Evolutionary conservation across 2,888 invertebrate species (phyloP).

Genomic region (Oscheius sp.): DNA sequence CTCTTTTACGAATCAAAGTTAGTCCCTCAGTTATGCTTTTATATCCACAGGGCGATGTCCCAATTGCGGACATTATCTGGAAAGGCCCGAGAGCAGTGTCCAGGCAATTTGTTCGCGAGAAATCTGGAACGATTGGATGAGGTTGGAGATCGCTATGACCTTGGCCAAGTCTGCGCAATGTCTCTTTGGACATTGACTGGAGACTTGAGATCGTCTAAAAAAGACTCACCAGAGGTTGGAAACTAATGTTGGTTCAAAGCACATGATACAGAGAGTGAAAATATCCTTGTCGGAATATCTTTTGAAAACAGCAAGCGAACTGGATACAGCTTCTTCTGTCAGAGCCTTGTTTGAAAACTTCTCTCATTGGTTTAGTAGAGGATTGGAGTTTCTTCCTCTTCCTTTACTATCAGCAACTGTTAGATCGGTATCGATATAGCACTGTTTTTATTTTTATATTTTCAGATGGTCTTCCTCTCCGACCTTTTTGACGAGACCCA

Average conservation of each 20-base stretch:
- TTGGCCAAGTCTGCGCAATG: slow-evolving; percentile 58
- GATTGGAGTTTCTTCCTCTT: slow-evolving; percentile 53
- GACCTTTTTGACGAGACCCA: slow-evolving; percentile 65
- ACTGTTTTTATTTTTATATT: not conserved
- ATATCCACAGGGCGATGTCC: not conserved
- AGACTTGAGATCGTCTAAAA: slow-evolving; percentile 44
- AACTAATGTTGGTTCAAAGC: not conserved
- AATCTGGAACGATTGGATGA: slow-evolving; percentile 29
- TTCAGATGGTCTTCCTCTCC: slow-evolving; percentile 51
- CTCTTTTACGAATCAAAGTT: slow-evolving; percentile 53
- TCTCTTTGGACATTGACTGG: slow-evolving; percentile 62
- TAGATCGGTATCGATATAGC: slow-evolving; percentile 42
- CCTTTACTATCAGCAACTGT: slow-evolving; percentile 52
- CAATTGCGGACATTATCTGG: slow-evolving; percentile 3
- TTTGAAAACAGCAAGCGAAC: slow-evolving; percentile 50
- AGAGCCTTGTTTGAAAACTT: slow-evolving; percentile 66
- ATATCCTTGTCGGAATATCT: slow-evolving; percentile 36
- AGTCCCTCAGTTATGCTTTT: not conserved
- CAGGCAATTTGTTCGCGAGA: not conserved
- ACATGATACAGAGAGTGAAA: slow-evolving; percentile 9
- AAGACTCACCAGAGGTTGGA: slow-evolving; percentile 13
- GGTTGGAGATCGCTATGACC: slow-evolving; percentile 38
- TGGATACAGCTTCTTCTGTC: slow-evolving; percentile 64
- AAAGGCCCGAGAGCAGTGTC: not conserved
- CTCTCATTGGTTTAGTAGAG: slow-evolving; percentile 65